Percentiles rank a stretch among this genome's conserved stretches.
phyloP scores from a whole-genome alignment of 1,140 invertebrate species.

The Brachionus calyciflorus region DNA sequence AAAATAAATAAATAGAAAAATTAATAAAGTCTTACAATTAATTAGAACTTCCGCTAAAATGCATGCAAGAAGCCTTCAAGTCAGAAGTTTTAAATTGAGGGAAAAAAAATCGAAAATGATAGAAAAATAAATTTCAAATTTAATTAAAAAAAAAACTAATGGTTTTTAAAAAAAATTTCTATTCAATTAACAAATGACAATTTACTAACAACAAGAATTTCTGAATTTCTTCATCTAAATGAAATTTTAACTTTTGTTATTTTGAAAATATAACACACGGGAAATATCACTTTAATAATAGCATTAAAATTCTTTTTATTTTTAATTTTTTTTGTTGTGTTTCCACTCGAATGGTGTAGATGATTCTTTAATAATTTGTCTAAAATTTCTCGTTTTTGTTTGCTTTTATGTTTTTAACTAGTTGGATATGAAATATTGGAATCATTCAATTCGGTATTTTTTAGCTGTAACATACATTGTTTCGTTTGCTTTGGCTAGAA shows the following conservation, averaged over 20 bases:
- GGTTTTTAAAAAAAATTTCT: too few species aligned
- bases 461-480: background rate
- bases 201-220: background rate
- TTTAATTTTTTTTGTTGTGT: too few species aligned
- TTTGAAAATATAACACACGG: too few species aligned
- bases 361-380: too few species aligned
- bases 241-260: too few species aligned
- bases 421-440: too few species aligned
- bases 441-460: background rate
- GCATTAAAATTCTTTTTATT: too few species aligned
- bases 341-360: too few species aligned
- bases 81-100: slow-evolving; percentile 33
- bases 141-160: too few species aligned
- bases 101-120: slow-evolving; percentile 27
- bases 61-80: slow-evolving; percentile 45
- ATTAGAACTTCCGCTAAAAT: slow-evolving; percentile 60
- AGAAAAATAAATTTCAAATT: background rate
- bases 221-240: too few species aligned
- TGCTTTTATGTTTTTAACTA: too few species aligned
- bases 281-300: slow-evolving; percentile 28
- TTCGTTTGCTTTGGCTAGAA: background rate
- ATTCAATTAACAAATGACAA: background rate
- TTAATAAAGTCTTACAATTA: slow-evolving; percentile 47
- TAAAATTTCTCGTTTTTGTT: too few species aligned
- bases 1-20: background rate